Evolutionary conservation across 1,140 invertebrate genomes (phyloP), one percentile per base, ranked within the genome.

Genomic region (Apis cerana): DNA sequence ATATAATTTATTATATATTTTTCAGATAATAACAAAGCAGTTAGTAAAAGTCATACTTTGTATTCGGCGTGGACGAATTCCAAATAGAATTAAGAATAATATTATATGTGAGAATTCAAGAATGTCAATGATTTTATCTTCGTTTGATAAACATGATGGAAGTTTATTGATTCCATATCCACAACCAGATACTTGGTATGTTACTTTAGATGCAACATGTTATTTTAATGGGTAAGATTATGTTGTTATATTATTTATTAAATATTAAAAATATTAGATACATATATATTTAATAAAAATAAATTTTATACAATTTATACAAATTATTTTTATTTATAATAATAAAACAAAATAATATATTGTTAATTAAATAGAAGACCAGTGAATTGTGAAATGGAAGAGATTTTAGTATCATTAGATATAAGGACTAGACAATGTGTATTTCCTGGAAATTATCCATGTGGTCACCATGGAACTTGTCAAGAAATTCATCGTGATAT

Each of bases 381-480:
- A 52, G 90, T 91, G 52, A 87, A 33, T 58, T 95, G 94, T 85
- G 89, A 91, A 85, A 86, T 92, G 56, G 90, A 92, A 58, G 91
- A 96, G 94, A 89, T 94, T 87, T 85, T 96, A 91, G 89, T 94
- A 88, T 92, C 94, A 89, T 72, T 96, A 90, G 92, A 94, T 92
- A 82, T 96, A 90, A 90, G 95, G 91, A 91, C 93, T 62, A 92
- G 93, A 71, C 92, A 94, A 8, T 95, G 95, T 86, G 92, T 94
- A 27, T 93, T 94, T 85, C 83, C 92, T 76, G 93, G 92, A 67
- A 89, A 89, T 77, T 76, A 93, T 82, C 92, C 94, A 10, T 95
- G 95, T 88, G 95, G 95, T 23, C 56, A 82, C 54, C 89, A 95
- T 80, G 95, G 95, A 8, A 72, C 93, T 70, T 95, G 95, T 83